Evolutionary conservation across 53 echinoderm and acorn worm species (phyloP), one percentile per base, ranked within the genome.

Genomic region (Echinometra lucunter): DNA sequence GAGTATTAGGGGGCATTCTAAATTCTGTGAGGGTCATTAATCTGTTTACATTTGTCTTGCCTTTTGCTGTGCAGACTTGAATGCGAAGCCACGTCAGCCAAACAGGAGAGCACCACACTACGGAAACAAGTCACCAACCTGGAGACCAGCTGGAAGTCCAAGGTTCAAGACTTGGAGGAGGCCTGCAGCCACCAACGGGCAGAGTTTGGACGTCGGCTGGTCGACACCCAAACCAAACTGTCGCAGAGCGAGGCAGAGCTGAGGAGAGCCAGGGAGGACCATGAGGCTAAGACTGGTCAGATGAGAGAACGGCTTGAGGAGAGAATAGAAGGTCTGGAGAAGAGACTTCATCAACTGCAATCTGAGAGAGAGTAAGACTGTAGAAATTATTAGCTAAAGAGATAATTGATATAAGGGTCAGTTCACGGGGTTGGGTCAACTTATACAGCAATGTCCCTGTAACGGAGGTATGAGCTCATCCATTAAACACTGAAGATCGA

Each of bases 201-300:
- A 94, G 99, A 98, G 80, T 97, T 97, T 78, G 97, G 96, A 45
- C 95, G 97, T 8, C 95, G 97, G 30, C 96, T 98, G 37, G 96
- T 98, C 12, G 97, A 98, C 37, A 97, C 99, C 21, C 97, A 98
- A 94, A 98, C 95, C 83, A 96, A 95, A 81, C 96, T 97, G 28
- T 95, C 95, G 16, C 58, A 82, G 80, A 97, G 96, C 95, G 94
- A 89, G 67, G 92, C 95, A 0, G 98, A 97, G 58, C 83, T 95
- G 27, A 87, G 95, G 82, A 95, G 78, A 83, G 74, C 44, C 23
- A 88, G 55, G 44, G 92, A 95, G 28, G 91, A 95, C 27, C 93
- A 92, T 37, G 69, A 66, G 15, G 75, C 89, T 21, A 82, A 57
- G 80, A 85, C 67, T 11, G 72, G 60, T 27, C 90, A 93, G 66